Evolutionary conservation across 2,797 vertebrate genomes (phyloP), one percentile per base, ranked within the genome.

Genomic region (Geotrypetes seraphini): DNA sequence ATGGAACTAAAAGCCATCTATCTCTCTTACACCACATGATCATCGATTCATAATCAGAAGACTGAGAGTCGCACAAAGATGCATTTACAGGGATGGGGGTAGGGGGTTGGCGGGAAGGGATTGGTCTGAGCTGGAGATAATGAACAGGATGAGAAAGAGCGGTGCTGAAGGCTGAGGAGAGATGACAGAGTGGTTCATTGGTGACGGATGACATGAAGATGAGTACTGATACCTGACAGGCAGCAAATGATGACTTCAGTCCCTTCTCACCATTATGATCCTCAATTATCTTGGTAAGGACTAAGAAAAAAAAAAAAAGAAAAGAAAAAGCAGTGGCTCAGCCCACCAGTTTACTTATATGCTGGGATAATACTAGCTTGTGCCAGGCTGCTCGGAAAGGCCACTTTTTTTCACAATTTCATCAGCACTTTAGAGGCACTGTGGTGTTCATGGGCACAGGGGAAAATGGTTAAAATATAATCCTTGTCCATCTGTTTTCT

Each of bases 11-110:
- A 79, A 90, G 82, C 90, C 87, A 98, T 98, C 92, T 90, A 96
- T 98, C 93, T 98, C 91, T 89, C 92, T 98, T 98, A 96, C 85
- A 91, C 88, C 87, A 87, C 88, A 90, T 90, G 91, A 97, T 97
- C 93, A 96, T 95, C 87, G 90, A 96, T 96, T 95, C 93, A 96
- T 96, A 95, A 94, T 91, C 86, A 80, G 79, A 82, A 86, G 84
- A 80, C 85, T 86, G 84, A 73, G 85, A 89, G 82, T 73, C 66
- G 74, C 80, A 85, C 82, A 78, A 81, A 85, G 83, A 81, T 79
- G 83, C 82, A 82, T 85, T 84, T 82, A 74, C 78, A 60, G 76
- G 54, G 21, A 28, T 50, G 54, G 64, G 61, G 66, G 43, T 39
- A 63, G 60, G 53, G 63, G 31, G 16, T 24, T 61, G 70, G 62